These are phyloP conservation scores for Nemurella pictetii DNA, from an alignment of 2,888 invertebrate genomes.

Conservation along the genomic window DNA sequence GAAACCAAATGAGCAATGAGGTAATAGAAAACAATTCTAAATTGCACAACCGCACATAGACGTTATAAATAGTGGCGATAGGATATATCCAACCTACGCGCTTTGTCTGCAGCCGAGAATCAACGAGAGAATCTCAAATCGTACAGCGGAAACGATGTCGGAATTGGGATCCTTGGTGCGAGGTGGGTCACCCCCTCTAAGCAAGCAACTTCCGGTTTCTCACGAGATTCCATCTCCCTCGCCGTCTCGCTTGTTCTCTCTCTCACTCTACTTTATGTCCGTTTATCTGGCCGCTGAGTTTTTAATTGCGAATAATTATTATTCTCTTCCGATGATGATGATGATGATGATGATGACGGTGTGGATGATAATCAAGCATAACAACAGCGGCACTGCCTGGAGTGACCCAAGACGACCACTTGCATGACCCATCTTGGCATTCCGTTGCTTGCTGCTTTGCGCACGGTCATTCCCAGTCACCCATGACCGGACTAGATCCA, in stretches of 20 bases:
- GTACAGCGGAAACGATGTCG: slow-evolving; percentile 30
- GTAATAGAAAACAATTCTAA: background rate
- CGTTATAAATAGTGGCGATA: too few relatives aligned
- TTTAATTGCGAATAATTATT: background rate
- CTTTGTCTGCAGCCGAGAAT: background rate
- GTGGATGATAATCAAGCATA: background rate
- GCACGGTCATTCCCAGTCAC: background rate
- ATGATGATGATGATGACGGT: background rate
- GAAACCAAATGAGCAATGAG: background rate
- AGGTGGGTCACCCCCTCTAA: slow-evolving; percentile 30
- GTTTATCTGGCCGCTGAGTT: slow-evolving; percentile 2
- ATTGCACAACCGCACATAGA: background rate
- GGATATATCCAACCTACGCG: background rate
- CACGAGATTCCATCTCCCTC: slow-evolving; percentile 33
- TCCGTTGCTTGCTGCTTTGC: background rate
- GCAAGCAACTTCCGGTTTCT: slow-evolving; percentile 31
- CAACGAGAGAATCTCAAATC: background rate
- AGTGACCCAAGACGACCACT: background rate
- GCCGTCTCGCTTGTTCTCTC: slow-evolving; percentile 22
- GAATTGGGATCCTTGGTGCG: background rate
- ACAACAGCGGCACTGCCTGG: background rate
- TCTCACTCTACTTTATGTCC: slow-evolving; percentile 20
- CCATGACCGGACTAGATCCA: background rate
- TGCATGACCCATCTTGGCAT: background rate
- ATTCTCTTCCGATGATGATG: background rate